These are phyloP conservation scores for Chaunax sp. DNA, from an alignment of 2,797 vertebrate species.

Conservation along the genomic window DNA sequence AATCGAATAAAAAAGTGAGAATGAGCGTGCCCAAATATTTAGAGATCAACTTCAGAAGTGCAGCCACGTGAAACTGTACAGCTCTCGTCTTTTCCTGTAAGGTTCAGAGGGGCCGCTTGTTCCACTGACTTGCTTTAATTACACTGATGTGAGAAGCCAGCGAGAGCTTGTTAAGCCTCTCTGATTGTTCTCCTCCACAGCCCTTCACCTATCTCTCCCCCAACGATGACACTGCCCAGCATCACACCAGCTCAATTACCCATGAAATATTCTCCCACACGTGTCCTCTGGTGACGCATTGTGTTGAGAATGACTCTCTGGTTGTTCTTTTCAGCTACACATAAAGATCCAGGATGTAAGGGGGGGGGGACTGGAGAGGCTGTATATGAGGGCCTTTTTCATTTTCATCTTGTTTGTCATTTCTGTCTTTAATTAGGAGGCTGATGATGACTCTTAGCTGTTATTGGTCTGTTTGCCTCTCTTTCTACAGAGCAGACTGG, in stretches of 20 bases:
- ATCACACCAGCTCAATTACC: slow-evolving; percentile 69
- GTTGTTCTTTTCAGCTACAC: slow-evolving; percentile 37
- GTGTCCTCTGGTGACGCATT: slow-evolving; percentile 45
- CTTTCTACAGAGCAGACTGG: slow-evolving; percentile 14
- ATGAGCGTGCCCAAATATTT: neutral
- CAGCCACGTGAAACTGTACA: slow-evolving; percentile 3
- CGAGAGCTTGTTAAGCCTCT: slow-evolving; percentile 69
- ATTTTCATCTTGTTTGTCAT: slow-evolving; percentile 6
- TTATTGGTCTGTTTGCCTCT: slow-evolving; percentile 17
- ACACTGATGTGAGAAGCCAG: slow-evolving; percentile 55
- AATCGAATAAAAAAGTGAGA: neutral
- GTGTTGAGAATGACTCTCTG: slow-evolving; percentile 45
- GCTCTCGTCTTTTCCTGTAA: slow-evolving; percentile 16
- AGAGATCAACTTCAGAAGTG: slow-evolving; percentile 12
- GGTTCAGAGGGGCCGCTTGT: slow-evolving; percentile 40
- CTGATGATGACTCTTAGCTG: slow-evolving; percentile 20
- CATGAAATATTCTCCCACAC: slow-evolving; percentile 68
- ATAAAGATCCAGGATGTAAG: neutral
- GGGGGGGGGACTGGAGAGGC: neutral
- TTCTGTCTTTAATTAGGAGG: slow-evolving; percentile 47
- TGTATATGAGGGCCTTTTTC: neutral
- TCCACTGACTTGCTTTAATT: slow-evolving; percentile 68
- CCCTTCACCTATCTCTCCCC: slow-evolving; percentile 57
- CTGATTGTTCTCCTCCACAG: slow-evolving; percentile 69
- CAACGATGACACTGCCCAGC: slow-evolving; percentile 53